Evolutionary conservation across 2,113 vertebrate genomes (phyloP).

Genomic region (Malaclemys terrapin): DNA sequence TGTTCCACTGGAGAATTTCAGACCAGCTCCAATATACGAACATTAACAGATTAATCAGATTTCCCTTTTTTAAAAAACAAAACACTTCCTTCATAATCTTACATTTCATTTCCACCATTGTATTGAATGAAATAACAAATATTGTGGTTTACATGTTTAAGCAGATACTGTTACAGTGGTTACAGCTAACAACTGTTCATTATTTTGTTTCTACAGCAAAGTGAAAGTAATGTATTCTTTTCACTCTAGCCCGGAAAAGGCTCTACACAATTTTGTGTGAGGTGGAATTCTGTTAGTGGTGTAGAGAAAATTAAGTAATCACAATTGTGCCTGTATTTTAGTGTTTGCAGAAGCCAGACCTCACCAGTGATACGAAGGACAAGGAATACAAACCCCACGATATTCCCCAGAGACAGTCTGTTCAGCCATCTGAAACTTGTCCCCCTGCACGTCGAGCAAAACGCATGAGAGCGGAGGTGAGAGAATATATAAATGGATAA

Average conservation of each 20-base stretch:
- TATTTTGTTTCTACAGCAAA: not conserved
- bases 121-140: not conserved
- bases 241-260: not conserved
- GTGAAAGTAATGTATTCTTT: fast-evolving
- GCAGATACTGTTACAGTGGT: not conserved
- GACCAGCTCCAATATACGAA: not conserved
- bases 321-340: constrained; percentile 61
- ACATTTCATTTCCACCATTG: not conserved
- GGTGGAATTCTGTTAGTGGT: not conserved
- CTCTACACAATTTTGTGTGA: not conserved
- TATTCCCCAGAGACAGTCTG: constrained; percentile 84
- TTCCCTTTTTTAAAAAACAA: not conserved
- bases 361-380: constrained; percentile 82
- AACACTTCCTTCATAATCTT: not conserved
- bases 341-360: constrained; percentile 89
- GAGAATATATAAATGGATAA: not conserved
- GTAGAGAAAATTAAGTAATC: not conserved
- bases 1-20: not conserved
- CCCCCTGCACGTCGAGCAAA: constrained; percentile 89
- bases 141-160: not conserved
- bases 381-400: constrained; percentile 91
- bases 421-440: constrained; percentile 77
- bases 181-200: not conserved
- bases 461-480: constrained; percentile 91
- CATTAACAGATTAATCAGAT: not conserved